phyloP scores from a whole-genome alignment of 2,888 invertebrate genomes.

The Diachrysia chrysitis region DNA sequence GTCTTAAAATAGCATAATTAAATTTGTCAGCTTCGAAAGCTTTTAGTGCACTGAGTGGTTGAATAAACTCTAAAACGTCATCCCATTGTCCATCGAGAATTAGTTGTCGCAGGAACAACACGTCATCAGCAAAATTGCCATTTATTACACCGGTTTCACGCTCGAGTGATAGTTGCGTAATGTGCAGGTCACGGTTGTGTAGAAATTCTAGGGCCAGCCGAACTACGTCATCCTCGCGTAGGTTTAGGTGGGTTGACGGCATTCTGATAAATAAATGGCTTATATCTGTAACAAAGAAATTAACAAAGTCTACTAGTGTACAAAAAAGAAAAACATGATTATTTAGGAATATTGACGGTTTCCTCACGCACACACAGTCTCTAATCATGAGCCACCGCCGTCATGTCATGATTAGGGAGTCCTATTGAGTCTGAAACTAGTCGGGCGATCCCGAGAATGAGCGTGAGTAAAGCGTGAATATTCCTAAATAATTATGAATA shows the following conservation, averaged over 20 bases:
- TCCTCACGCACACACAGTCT: no score
- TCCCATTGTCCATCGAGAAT: constrained; percentile 99
- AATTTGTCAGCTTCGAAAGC: constrained; percentile 95
- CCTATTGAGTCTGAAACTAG: no score
- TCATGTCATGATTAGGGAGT: no score
- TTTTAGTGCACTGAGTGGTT: constrained; percentile 95
- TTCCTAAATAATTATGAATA: no score
- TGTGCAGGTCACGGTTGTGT: constrained; percentile 96
- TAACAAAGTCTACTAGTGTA: background rate
- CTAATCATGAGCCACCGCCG: no score
- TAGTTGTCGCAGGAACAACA: constrained; percentile 97
- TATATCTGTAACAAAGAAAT: constrained; percentile 68
- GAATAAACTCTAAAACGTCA: constrained; percentile 98
- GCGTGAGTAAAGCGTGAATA: no score
- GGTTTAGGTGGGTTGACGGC: constrained; percentile 95
- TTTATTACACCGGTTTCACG: constrained; percentile 98
- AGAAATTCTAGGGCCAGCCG: constrained; percentile 95
- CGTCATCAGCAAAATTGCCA: constrained; percentile 97
- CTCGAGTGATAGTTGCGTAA: constrained; percentile 96
- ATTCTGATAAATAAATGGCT: constrained; percentile 77
- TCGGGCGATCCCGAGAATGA: no score
- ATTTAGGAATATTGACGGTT: no score
- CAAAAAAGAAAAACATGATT: no score
- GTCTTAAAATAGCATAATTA: constrained; percentile 95
- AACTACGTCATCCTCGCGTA: constrained; percentile 97